These are phyloP conservation scores for Iselma pallidipennis DNA, from an alignment of 2,888 invertebrate species.

Conservation along the genomic window DNA sequence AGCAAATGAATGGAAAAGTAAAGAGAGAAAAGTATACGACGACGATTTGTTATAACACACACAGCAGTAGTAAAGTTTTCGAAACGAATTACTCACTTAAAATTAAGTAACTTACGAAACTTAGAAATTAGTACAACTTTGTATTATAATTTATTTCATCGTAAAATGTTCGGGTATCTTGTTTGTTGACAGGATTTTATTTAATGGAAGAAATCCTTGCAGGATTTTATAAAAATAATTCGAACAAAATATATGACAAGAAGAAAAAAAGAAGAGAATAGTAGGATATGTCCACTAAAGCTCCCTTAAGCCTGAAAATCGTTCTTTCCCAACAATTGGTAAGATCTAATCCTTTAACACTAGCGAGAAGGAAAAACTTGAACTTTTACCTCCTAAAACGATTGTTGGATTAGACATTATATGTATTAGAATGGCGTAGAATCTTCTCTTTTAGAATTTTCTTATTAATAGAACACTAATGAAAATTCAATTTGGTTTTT, in stretches of 20 bases:
- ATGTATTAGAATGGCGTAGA: not conserved
- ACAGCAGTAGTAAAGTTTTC: conserved; percentile 20
- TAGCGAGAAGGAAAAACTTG: conserved; percentile 8
- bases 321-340: conserved; percentile 17
- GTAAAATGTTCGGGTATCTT: too few species aligned
- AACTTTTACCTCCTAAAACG: conserved; percentile 20
- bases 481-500: too few species aligned
- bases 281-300: not conserved
- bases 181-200: too few species aligned
- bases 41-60: not conserved
- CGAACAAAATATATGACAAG: not conserved
- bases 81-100: conserved; percentile 28
- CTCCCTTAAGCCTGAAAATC: not conserved
- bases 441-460: too few species aligned
- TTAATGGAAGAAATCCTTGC: not conserved
- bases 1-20: not conserved
- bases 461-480: too few species aligned
- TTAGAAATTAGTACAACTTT: conserved; percentile 29
- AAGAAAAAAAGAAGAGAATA: not conserved
- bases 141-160: conserved; percentile 25
- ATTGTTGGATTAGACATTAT: conserved; percentile 15
- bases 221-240: not conserved
- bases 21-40: not conserved
- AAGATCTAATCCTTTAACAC: conserved; percentile 25
- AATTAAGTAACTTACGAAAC: conserved; percentile 34